Evolutionary conservation across 2,113 vertebrate genomes (phyloP), one percentile per base, ranked within the genome.

Genomic region (Probosciger aterrimus): DNA sequence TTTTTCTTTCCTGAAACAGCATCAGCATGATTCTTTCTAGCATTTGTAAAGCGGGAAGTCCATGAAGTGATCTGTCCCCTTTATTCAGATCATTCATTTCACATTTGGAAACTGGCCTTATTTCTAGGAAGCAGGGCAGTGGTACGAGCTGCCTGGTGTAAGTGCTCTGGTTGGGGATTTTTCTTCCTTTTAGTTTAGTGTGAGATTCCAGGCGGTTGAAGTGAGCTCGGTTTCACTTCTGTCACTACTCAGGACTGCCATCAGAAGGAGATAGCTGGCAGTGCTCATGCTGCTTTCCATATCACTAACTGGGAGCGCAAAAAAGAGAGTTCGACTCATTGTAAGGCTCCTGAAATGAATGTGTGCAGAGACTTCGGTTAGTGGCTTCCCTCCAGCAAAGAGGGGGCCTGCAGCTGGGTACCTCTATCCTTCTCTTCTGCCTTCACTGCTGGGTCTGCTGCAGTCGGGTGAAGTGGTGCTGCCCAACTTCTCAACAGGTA

Each of bases 401-500:
- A 53, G 76, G 69, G 49, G 30, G 73, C 59, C 81, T 31, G 87
- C 93, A 86, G 57, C 64, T 68, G 86, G 62, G 9, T 12, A 20
- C 37, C 62, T 90, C 62, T 16, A 44, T 11, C 50, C 33, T 49
- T 16, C 39, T 44, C 55, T 71, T 28, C 80, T 77, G 63, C 41
- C 89, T 85, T 80, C 44, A 4, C 28, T 43, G 23, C 90, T 28
- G 13, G 43, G 12, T 89, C 86, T 76, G 55, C 86, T 52, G 87
- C 60, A 43, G 28, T 63, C 2, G 0, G 49, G 73, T 86, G 84
- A 73, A 88, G 92, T 13, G 35, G 55, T 0, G 17, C 93, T 85
- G 74, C 52, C 88, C 91, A 62, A 22, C 79, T 75, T 84, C 87
- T 94, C 75, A 13, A 46, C 96, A 96, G 97, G 97, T 97, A 97